These are phyloP conservation scores for Cebus imitator DNA, from an alignment of 2,113 vertebrate genomes.

Conservation along the genomic window DNA sequence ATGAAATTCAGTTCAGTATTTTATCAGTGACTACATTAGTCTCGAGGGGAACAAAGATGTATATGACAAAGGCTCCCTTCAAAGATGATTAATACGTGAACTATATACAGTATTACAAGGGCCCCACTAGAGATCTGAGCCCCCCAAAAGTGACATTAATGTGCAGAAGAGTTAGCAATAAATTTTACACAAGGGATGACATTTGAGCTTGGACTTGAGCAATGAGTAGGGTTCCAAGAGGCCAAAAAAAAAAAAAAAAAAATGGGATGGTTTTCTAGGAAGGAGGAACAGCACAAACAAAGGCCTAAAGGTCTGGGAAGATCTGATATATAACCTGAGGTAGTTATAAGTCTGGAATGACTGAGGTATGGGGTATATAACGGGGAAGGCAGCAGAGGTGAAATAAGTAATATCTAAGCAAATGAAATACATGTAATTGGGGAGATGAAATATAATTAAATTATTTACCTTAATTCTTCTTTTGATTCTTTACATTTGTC, in stretches of 20 bases:
- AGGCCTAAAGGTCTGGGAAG: neutral
- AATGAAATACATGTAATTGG: neutral
- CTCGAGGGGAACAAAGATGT: neutral
- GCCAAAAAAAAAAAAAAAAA: neutral
- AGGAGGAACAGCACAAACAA: neutral
- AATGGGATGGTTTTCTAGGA: neutral
- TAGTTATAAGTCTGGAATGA: neutral
- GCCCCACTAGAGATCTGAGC: neutral
- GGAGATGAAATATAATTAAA: neutral
- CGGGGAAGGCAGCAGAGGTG: neutral
- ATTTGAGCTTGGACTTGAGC: slow-evolving; percentile 8
- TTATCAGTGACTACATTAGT: neutral
- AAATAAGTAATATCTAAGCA: neutral
- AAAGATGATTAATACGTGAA: neutral
- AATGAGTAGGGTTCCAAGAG: neutral
- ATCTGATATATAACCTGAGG: neutral
- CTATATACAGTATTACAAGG: neutral
- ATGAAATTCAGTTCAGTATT: neutral
- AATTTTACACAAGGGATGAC: neutral
- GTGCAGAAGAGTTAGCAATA: neutral
- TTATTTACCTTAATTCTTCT: neutral
- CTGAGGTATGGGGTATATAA: neutral
- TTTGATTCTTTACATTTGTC: slow-evolving; percentile 22
- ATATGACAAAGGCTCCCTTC: neutral
- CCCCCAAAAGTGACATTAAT: neutral